Evolutionary conservation across 2,888 invertebrate genomes (phyloP).

Genomic region (Caenorhabditis macrosperma): DNA sequence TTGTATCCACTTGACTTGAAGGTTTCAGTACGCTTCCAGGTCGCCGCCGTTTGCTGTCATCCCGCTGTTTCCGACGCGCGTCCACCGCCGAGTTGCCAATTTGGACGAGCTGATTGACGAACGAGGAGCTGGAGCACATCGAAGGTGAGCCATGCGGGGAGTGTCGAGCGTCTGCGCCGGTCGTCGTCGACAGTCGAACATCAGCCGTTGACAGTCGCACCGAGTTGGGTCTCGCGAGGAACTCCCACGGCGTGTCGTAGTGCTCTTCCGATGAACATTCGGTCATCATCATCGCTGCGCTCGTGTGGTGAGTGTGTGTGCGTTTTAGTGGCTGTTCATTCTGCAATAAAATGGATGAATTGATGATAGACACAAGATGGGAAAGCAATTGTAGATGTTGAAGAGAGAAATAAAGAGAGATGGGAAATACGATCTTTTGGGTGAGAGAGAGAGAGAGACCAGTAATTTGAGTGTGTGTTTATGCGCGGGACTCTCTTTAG

Average conservation of each 20-base stretch:
- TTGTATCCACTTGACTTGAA: neutral
- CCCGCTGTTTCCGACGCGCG: constrained; percentile 42
- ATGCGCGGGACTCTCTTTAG: constrained; percentile 9
- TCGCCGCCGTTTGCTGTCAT: constrained; percentile 43
- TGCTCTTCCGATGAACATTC: constrained; percentile 69
- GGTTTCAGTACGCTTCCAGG: constrained; percentile 30
- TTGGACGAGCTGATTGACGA: constrained; percentile 65
- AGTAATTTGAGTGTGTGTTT: constrained; percentile 53
- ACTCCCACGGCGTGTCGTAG: constrained; percentile 79
- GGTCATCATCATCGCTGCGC: constrained; percentile 28
- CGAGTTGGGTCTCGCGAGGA: constrained; percentile 69
- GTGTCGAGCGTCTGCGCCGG: neutral
- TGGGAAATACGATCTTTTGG: constrained; percentile 21
- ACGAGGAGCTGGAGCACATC: constrained; percentile 57
- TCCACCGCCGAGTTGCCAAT: constrained; percentile 65
- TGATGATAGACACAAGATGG: neutral
- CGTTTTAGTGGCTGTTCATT: neutral
- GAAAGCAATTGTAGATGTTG: neutral
- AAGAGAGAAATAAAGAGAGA: constrained; percentile 5
- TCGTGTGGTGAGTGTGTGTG: neutral
- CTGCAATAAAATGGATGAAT: constrained; percentile 5
- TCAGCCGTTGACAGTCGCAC: constrained; percentile 62
- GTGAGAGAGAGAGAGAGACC: constrained; percentile 18
- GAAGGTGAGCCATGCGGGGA: constrained; percentile 57
- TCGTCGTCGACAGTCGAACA: constrained; percentile 31